A percentile compares a stretch with the other conserved stretches of the same genome.
Conservation (phyloP, 2,113 vertebrate genomes). For the Triplophysa dalaica region DNA sequence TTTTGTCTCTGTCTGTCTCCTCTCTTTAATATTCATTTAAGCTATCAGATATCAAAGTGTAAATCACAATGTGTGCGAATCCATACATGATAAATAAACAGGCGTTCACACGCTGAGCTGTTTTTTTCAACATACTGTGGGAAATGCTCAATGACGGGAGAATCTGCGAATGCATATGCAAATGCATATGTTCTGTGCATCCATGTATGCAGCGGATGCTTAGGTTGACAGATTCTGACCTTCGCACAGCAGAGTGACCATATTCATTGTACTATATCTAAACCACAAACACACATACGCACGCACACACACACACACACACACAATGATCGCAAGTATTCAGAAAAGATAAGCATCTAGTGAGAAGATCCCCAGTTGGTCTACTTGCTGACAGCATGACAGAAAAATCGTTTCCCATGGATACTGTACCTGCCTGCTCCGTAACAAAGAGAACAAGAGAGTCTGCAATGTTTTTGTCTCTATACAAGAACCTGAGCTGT, state of each 20-base stretch:
- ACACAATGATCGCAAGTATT: not conserved
- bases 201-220: conserved; percentile 2
- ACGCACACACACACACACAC: conserved; percentile 8
- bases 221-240: conserved; percentile 22
- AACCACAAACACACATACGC: not conserved
- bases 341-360: conserved; percentile 21
- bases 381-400: not conserved
- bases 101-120: not conserved
- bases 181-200: not conserved
- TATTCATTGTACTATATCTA: conserved; percentile 8
- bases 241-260: conserved; percentile 1
- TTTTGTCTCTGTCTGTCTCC: not conserved
- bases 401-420: not conserved
- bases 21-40: not conserved
- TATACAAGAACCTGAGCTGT: not conserved
- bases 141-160: not conserved
- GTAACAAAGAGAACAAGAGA: not conserved
- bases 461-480: not conserved
- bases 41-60: too few relatives aligned
- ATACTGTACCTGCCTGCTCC: not conserved
- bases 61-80: too few relatives aligned
- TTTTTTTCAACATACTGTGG: not conserved
- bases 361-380: not conserved
- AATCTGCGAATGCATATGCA: not conserved
- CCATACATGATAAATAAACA: too few relatives aligned